Evolutionary conservation across 1,140 invertebrate genomes (phyloP), one percentile per base, ranked within the genome.

Genomic region (Bactericera cockerelli): DNA sequence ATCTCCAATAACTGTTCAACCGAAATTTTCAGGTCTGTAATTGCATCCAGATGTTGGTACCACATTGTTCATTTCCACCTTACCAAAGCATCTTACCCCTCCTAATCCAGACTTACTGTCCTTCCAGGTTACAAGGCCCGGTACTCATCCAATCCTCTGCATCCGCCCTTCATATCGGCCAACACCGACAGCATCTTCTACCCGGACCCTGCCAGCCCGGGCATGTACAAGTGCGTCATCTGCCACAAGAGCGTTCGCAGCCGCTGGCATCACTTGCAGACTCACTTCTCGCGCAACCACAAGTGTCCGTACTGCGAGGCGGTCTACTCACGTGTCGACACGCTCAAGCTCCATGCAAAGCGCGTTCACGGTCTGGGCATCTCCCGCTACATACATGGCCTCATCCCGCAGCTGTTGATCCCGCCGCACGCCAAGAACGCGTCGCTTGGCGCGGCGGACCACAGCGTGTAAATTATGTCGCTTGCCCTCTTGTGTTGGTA

Each of bases 211-310:
- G 26, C 22, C 22, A 53, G 26, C 8, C 62, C 65, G 1, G 63
- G 61, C 26, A 61, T 65, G 61, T 65, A 61, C 62, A 42, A 63
- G 6, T 90, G 87, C 73, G 82, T 82, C 64, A 78, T 81, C 19
- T 90, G 87, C 72, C 81, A 82, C 67, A 90, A 89, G 76, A 81
- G 86, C 74, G 86, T 89, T 58, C 84, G 85, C 68, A 88, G 88
- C 72, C 76, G 85, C 67, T 88, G 87, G 85, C 87, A 90, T 72
- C 86, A 89, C 74, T 86, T 80, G 74, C 85, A 88, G 72, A 86
- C 83, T 63, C 87, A 89, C 71, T 85, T 82, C 38, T 78, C 82
- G 55, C 80, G 85, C 71, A 76, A 86, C 63, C 87, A 82, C 61
- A 79, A 79, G 65, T 89, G 87, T 70, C 86, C 85, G 31, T 86